A percentile compares a stretch with the other conserved stretches of the same genome.
phyloP scores from a whole-genome alignment of 2,888 invertebrate species.

The Drosophila setosimentum region DNA sequence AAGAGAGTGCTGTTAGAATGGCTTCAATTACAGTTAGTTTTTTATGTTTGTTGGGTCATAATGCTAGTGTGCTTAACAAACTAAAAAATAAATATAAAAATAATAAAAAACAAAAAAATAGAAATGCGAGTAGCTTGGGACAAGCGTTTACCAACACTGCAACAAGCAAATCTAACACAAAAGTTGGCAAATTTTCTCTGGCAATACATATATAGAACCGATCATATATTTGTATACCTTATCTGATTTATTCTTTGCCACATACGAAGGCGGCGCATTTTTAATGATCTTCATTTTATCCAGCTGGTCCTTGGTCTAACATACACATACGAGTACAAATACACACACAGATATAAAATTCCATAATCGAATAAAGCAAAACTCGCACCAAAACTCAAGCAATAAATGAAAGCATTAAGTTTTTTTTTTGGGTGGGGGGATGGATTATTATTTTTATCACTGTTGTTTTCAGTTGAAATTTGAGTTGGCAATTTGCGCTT shows the following conservation, averaged over 20 bases:
- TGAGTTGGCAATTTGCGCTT: constrained; percentile 32
- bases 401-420: constrained; percentile 30
- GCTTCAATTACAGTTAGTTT: constrained; percentile 58
- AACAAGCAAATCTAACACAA: constrained; percentile 43
- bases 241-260: constrained; percentile 93
- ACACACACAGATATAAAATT: constrained; percentile 28
- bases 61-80: constrained; percentile 30
- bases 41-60: constrained; percentile 26
- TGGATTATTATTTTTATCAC: constrained; percentile 10
- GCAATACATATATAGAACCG: constrained; percentile 28
- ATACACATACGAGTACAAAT: constrained; percentile 41
- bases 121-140: constrained; percentile 31
- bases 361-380: constrained; percentile 26
- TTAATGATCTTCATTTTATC: constrained; percentile 91
- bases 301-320: constrained; percentile 88
- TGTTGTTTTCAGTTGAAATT: constrained; percentile 25
- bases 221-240: constrained; percentile 87
- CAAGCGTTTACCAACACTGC: constrained; percentile 70
- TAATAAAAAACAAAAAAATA: background rate
- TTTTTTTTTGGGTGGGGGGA: constrained; percentile 11
- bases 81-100: background rate
- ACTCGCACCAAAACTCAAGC: constrained; percentile 24
- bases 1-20: constrained; percentile 71
- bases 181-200: constrained; percentile 21
- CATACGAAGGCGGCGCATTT: constrained; percentile 94